A percentile compares a stretch with the other conserved stretches of the same genome.
Evolutionary conservation across 2,888 invertebrate genomes (phyloP).

Genomic region (Ennomos erosarius): DNA sequence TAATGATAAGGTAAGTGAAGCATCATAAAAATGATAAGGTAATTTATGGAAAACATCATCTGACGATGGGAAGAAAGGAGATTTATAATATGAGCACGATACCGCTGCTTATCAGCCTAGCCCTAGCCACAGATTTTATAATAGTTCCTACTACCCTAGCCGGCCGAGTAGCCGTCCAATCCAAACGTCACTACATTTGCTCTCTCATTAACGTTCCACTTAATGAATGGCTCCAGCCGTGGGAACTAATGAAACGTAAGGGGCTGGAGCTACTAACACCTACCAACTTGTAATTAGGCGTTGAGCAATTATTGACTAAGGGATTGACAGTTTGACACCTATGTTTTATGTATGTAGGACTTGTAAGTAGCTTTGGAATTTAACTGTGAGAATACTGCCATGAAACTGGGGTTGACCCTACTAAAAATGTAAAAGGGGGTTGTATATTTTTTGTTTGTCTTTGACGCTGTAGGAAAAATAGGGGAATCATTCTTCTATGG

Average conservation of each 20-base stretch:
- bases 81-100: background rate
- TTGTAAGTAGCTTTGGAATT: conserved; percentile 15
- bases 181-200: conserved; percentile 30
- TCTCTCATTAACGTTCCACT: conserved; percentile 22
- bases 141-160: too few relatives aligned
- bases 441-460: too few relatives aligned
- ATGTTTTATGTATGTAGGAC: conserved; percentile 5
- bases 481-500: too few relatives aligned
- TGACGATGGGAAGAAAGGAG: background rate
- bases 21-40: too few relatives aligned
- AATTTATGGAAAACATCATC: too few relatives aligned
- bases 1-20: too few relatives aligned
- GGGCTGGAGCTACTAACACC: conserved; percentile 30
- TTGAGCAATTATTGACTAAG: conserved; percentile 32
- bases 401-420: too few relatives aligned
- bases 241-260: conserved; percentile 38
- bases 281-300: conserved; percentile 42
- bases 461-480: too few relatives aligned
- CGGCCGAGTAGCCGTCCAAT: conserved; percentile 20
- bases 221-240: conserved; percentile 32
- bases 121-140: too few relatives aligned
- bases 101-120: conserved; percentile 14
- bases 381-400: background rate
- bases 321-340: conserved; percentile 27
- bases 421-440: too few relatives aligned